These are phyloP conservation scores for Cynaeus angustus DNA, from an alignment of 2,888 invertebrate genomes.

Conservation along the genomic window DNA sequence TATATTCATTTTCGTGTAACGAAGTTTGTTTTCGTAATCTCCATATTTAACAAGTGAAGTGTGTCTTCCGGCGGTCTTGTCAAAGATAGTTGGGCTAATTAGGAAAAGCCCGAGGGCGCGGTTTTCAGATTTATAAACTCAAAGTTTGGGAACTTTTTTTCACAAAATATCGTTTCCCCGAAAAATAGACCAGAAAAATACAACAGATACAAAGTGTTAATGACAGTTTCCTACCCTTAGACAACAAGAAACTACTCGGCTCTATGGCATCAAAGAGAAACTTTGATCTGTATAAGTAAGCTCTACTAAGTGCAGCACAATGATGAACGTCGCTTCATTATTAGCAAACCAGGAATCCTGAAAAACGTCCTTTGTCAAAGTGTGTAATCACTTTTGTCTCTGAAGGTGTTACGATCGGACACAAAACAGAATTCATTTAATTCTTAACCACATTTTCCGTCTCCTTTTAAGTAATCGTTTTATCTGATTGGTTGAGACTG, in stretches of 20 bases:
- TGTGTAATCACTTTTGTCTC: background rate
- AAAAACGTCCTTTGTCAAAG: background rate
- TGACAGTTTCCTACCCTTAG: background rate
- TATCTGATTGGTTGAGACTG: background rate
- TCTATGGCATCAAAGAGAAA: slow-evolving; percentile 3
- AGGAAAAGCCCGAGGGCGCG: slow-evolving; percentile 8
- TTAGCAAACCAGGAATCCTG: background rate
- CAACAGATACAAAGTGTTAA: slow-evolving; percentile 2
- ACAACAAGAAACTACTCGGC: background rate
- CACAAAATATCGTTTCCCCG: background rate
- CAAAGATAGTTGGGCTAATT: slow-evolving; percentile 32
- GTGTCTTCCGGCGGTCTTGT: slow-evolving; percentile 11
- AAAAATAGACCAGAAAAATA: background rate
- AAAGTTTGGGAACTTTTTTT: background rate
- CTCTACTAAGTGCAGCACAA: slow-evolving; percentile 5
- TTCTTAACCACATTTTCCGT: background rate
- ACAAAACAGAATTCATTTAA: background rate
- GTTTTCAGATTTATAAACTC: slow-evolving; percentile 6
- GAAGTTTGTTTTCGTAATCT: slow-evolving; percentile 25
- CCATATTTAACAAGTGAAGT: slow-evolving; percentile 21
- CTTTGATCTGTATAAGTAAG: slow-evolving; percentile 6
- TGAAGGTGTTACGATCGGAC: background rate
- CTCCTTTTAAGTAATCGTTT: background rate
- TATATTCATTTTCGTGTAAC: slow-evolving; percentile 9
- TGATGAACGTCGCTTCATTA: slow-evolving; percentile 11